phyloP scores from a whole-genome alignment of 2,797 vertebrate genomes.

The Astyanax mexicanus region DNA sequence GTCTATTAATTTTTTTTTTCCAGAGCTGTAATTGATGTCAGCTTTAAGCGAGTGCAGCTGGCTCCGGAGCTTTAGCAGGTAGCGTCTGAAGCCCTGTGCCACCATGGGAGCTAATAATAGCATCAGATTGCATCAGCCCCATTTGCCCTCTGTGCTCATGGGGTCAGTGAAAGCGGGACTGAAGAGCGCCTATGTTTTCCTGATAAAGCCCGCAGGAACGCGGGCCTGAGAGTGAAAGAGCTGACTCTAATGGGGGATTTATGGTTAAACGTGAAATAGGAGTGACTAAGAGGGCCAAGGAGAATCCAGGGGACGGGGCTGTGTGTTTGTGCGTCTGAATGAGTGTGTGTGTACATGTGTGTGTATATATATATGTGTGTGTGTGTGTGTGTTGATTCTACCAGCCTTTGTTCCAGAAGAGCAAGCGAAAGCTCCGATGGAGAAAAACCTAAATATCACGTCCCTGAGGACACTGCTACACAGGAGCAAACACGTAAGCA shows the following conservation, averaged over 20 bases:
- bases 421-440: constrained; percentile 28
- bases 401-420: constrained; percentile 39
- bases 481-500: constrained; percentile 21
- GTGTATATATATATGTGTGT: constrained; percentile 15
- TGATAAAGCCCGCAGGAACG: constrained; percentile 23
- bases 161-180: constrained; percentile 17
- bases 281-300: constrained; percentile 13
- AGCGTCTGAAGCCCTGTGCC: constrained; percentile 29
- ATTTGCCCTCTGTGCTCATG: background rate
- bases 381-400: constrained; percentile 29
- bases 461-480: constrained; percentile 31
- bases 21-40: constrained; percentile 1
- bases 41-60: constrained; percentile 22
- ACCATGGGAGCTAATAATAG: constrained; percentile 51
- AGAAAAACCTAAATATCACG: constrained; percentile 44
- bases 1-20: too few species aligned
- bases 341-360: constrained; percentile 18
- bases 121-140: constrained; percentile 32
- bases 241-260: constrained; percentile 16
- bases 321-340: constrained; percentile 2
- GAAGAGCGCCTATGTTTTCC: constrained; percentile 21
- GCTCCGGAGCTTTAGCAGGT: constrained; percentile 30
- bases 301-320: background rate
- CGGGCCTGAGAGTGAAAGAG: constrained; percentile 1
- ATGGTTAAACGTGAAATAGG: constrained; percentile 9